Percentiles rank a stretch among this genome's conserved stretches.
phyloP scores from a whole-genome alignment of 2,113 vertebrate genomes.

The Pterophyllum scalare region DNA sequence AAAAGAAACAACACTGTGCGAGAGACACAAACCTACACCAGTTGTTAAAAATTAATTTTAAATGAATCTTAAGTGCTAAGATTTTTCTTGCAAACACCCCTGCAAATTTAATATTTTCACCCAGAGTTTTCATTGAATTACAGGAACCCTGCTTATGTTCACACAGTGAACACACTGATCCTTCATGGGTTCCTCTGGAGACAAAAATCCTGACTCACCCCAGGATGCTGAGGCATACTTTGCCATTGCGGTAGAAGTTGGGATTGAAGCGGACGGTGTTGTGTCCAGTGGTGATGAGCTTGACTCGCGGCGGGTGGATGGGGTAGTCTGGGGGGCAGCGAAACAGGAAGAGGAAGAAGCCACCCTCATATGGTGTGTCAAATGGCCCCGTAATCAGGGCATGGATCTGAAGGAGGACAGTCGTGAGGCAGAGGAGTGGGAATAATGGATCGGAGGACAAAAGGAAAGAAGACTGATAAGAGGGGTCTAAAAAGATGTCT shows the following conservation, averaged over 20 bases:
- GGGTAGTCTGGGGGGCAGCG: slow-evolving; percentile 99
- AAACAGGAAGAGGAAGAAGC: slow-evolving; percentile 99
- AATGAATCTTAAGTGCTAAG: too few species aligned
- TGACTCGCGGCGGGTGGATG: slow-evolving; percentile 97
- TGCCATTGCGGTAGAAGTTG: slow-evolving; percentile 99
- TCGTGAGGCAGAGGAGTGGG: neutral
- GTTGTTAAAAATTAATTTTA: too few species aligned
- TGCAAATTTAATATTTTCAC: neutral
- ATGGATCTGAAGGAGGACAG: slow-evolving; percentile 86
- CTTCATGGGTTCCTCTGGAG: neutral
- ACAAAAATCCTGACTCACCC: slow-evolving; percentile 82
- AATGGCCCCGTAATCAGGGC: slow-evolving; percentile 98
- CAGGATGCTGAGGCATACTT: slow-evolving; percentile 98
- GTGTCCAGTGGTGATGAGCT: slow-evolving; percentile 98
- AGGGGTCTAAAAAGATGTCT: neutral
- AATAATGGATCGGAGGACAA: neutral
- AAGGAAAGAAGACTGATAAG: neutral
- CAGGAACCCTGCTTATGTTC: neutral
- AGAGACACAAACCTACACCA: too few species aligned
- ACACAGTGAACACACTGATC: neutral
- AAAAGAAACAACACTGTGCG: too few species aligned
- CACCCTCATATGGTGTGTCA: slow-evolving; percentile 98
- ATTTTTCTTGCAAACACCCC: too few species aligned
- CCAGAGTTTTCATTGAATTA: neutral
- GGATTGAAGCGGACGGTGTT: slow-evolving; percentile 99